These are phyloP conservation scores for Thunnus albacares DNA, from an alignment of 2,797 vertebrate species.

Conservation along the genomic window DNA sequence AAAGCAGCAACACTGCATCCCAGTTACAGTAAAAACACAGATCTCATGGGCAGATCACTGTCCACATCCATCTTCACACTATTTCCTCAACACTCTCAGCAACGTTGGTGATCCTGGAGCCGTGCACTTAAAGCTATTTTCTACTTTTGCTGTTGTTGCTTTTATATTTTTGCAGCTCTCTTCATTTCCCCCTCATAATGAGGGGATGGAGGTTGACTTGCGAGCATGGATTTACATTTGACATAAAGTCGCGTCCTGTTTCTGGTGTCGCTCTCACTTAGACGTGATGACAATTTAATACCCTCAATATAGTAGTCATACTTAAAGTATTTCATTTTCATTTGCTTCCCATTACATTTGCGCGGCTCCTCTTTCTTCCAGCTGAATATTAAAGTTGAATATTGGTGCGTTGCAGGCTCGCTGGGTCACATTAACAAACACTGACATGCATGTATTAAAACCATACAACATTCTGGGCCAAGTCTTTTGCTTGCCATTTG, in stretches of 20 bases:
- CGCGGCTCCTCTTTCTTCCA: slow-evolving; percentile 50
- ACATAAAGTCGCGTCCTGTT: slow-evolving; percentile 68
- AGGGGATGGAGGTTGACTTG: slow-evolving; percentile 53
- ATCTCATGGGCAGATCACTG: slow-evolving; percentile 57
- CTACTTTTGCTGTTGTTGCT: slow-evolving; percentile 51
- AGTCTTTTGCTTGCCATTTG: slow-evolving; percentile 70
- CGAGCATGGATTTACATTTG: slow-evolving; percentile 68
- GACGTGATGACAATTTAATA: slow-evolving; percentile 80
- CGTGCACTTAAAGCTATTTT: slow-evolving; percentile 23
- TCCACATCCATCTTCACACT: slow-evolving; percentile 49
- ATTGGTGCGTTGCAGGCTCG: slow-evolving; percentile 51
- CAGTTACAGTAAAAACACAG: slow-evolving; percentile 67
- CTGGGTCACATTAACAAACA: slow-evolving; percentile 73
- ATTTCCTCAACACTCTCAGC: slow-evolving; percentile 20
- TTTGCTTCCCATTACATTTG: slow-evolving; percentile 61
- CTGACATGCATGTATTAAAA: slow-evolving; percentile 77
- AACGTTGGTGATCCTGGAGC: slow-evolving; percentile 23
- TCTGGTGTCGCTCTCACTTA: slow-evolving; percentile 69
- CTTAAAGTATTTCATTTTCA: slow-evolving; percentile 69
- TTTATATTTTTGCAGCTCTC: slow-evolving; percentile 44
- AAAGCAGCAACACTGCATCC: slow-evolving; percentile 70
- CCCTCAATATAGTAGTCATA: slow-evolving; percentile 65
- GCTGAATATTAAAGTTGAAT: slow-evolving; percentile 78
- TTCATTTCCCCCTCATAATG: slow-evolving; percentile 57
- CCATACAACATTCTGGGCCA: slow-evolving; percentile 57